Conservation (phyloP, 2,113 vertebrate genomes). For the Heterochromis multidens region DNA sequence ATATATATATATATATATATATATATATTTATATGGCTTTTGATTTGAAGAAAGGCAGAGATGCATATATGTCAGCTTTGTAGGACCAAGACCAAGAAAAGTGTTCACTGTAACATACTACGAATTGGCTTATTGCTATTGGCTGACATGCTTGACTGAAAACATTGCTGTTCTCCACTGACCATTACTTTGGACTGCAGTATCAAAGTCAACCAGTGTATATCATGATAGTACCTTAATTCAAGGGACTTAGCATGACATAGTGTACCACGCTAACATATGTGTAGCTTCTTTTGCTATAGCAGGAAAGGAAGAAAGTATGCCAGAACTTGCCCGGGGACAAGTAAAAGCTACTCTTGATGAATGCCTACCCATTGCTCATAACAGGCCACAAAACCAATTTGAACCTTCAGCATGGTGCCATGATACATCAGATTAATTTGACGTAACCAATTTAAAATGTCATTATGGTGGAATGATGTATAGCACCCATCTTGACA, state of each 20-base stretch:
- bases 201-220: background rate
- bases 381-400: constrained; percentile 60
- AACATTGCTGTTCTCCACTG: background rate
- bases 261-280: background rate
- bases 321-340: constrained; percentile 3
- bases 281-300: background rate
- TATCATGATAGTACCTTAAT: background rate
- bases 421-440: constrained; percentile 72
- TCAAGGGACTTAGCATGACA: background rate
- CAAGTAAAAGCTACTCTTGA: constrained; percentile 39
- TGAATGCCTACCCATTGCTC: constrained; percentile 47
- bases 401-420: constrained; percentile 47
- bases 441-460: constrained; percentile 71
- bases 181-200: background rate
- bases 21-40: too few relatives aligned
- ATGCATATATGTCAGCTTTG: too few relatives aligned
- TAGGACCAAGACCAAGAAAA: too few relatives aligned
- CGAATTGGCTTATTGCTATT: too few relatives aligned
- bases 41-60: too few relatives aligned
- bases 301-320: background rate
- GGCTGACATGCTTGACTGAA: background rate
- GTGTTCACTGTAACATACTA: too few relatives aligned
- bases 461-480: constrained; percentile 55
- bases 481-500: constrained; percentile 35
- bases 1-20: too few relatives aligned